These are phyloP conservation scores for Drosophila kepulauana DNA, from an alignment of 1,140 invertebrate species.

Conservation along the genomic window DNA sequence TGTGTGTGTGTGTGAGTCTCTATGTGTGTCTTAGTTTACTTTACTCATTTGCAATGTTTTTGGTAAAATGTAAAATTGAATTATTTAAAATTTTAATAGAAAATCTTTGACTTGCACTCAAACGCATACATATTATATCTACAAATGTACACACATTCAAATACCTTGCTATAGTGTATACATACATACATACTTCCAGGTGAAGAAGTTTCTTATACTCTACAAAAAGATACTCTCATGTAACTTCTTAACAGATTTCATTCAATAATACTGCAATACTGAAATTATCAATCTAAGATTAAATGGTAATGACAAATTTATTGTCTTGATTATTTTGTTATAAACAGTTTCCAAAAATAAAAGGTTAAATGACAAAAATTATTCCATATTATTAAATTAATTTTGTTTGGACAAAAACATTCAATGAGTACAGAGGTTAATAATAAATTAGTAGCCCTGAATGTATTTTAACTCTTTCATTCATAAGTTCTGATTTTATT, in stretches of 20 bases:
- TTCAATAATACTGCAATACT: too few relatives aligned
- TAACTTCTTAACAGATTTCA: background rate
- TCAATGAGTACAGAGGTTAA: too few relatives aligned
- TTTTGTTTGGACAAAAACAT: too few relatives aligned
- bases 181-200: conserved; percentile 8
- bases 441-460: too few relatives aligned
- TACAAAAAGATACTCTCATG: background rate
- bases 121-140: conserved; percentile 53
- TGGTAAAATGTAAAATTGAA: conserved; percentile 82
- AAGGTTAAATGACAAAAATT: too few relatives aligned
- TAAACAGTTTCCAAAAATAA: too few relatives aligned
- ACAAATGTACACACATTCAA: conserved; percentile 13
- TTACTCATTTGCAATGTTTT: conserved; percentile 82
- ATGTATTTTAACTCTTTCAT: too few relatives aligned
- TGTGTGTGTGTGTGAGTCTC: conserved; percentile 34
- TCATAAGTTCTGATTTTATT: too few relatives aligned
- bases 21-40: conserved; percentile 65
- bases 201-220: conserved; percentile 31
- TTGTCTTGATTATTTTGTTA: too few relatives aligned
- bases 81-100: conserved; percentile 84
- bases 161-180: background rate
- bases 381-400: too few relatives aligned
- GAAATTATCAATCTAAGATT: too few relatives aligned
- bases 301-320: background rate
- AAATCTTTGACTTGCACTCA: conserved; percentile 79